Conservation (phyloP, 2,888 invertebrate genomes). For the Eilema depressum region DNA sequence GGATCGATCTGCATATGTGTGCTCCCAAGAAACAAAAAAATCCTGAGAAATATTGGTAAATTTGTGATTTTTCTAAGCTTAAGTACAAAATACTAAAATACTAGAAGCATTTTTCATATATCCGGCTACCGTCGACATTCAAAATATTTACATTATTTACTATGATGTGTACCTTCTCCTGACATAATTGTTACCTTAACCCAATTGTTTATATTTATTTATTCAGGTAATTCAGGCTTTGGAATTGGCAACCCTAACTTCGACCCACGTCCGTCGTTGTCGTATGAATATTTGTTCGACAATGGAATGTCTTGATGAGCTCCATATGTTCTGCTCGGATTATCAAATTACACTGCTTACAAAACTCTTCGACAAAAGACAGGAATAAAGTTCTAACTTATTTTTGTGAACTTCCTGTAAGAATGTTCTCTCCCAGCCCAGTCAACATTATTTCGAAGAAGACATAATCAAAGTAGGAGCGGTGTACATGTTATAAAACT, state of each 20-base stretch:
- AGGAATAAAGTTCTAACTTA: constrained; percentile 7
- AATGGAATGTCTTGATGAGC: constrained; percentile 40
- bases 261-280: background rate
- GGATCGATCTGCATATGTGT: background rate
- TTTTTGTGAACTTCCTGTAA: background rate
- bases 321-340: constrained; percentile 30
- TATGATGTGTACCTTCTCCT: background rate
- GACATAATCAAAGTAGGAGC: background rate
- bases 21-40: background rate
- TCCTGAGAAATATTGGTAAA: too few relatives aligned
- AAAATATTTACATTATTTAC: too few relatives aligned
- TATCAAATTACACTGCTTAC: constrained; percentile 38
- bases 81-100: too few relatives aligned
- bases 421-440: background rate
- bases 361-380: constrained; percentile 12
- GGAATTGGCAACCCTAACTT: constrained; percentile 4
- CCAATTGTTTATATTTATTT: background rate
- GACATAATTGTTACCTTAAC: background rate
- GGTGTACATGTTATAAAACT: background rate
- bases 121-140: too few relatives aligned
- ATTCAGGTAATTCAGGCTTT: background rate
- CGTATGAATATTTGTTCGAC: constrained; percentile 49
- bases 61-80: too few relatives aligned
- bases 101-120: too few relatives aligned
- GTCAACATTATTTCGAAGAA: background rate